Conservation (phyloP, 2,888 invertebrate species). For the Scaptomyza caliginosa region DNA sequence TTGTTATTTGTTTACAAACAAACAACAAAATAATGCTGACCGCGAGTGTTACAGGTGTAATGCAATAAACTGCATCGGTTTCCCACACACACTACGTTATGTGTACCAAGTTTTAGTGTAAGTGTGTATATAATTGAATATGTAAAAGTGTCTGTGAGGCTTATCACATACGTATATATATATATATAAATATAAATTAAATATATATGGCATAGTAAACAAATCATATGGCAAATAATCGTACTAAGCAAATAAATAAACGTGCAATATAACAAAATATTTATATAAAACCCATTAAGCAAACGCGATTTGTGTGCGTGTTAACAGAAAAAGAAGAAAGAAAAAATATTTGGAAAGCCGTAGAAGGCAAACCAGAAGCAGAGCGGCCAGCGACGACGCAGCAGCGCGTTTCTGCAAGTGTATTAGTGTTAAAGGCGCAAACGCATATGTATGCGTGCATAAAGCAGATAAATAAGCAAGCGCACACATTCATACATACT, state of each 20-base stretch:
- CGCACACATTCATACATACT: conserved; percentile 10
- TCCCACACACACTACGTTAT: conserved; percentile 11
- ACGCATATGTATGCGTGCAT: conserved; percentile 27
- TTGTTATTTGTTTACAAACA: conserved; percentile 62
- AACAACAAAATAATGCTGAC: conserved; percentile 36
- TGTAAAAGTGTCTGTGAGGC: conserved; percentile 21
- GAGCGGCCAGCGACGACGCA: conserved; percentile 42
- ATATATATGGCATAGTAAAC: conserved; percentile 35
- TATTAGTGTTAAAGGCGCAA: conserved; percentile 63
- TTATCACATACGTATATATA: conserved; percentile 15
- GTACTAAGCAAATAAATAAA: conserved; percentile 37
- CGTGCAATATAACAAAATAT: conserved; percentile 49
- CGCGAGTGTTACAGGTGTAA: conserved; percentile 49
- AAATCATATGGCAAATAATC: conserved; percentile 42
- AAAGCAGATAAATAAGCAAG: conserved; percentile 46
- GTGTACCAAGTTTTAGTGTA: conserved; percentile 24
- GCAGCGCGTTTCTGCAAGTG: conserved; percentile 65
- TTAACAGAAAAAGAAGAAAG: conserved; percentile 23
- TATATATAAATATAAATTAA: no score
- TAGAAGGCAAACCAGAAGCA: conserved; percentile 51
- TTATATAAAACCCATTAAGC: conserved; percentile 11
- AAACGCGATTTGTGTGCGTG: conserved; percentile 39
- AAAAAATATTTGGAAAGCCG: conserved; percentile 53
- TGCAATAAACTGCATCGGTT: conserved; percentile 42
- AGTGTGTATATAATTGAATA: conserved; percentile 32